A percentile compares a stretch with the other conserved stretches of the same genome.
Evolutionary conservation across 1,140 invertebrate genomes (phyloP).

Genomic region (Drosophila seguyi): DNA sequence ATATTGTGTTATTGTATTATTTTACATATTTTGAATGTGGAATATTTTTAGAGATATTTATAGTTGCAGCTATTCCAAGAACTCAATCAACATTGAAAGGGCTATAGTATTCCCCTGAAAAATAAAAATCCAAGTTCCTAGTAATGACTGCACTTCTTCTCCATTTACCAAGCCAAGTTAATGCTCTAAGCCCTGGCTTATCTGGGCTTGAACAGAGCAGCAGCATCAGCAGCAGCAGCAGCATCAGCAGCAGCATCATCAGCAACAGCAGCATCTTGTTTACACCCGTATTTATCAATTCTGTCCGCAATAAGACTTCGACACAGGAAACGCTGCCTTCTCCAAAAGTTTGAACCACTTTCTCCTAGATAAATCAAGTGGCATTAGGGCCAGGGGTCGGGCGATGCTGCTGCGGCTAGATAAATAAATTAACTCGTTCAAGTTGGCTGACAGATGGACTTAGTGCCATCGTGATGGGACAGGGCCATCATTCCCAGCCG

Average conservation of each 20-base stretch:
- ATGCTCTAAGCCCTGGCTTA: slow-evolving; percentile 23
- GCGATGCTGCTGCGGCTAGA: slow-evolving; percentile 31
- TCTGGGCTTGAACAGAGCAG: slow-evolving; percentile 14
- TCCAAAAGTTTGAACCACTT: slow-evolving; percentile 44
- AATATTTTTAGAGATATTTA: not conserved
- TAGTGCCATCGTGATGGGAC: slow-evolving; percentile 42
- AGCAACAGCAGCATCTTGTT: slow-evolving; percentile 28
- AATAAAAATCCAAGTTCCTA: not conserved
- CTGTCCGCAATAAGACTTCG: slow-evolving; percentile 27
- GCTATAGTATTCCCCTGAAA: too few species aligned
- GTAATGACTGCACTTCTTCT: slow-evolving; percentile 38
- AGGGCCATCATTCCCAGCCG: slow-evolving; percentile 2
- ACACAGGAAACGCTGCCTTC: slow-evolving; percentile 4
- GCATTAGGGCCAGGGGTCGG: slow-evolving; percentile 33
- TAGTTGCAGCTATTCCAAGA: not conserved
- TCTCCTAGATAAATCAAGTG: slow-evolving; percentile 56
- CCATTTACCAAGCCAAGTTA: slow-evolving; percentile 18
- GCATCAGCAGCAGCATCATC: not conserved
- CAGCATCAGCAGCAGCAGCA: not conserved
- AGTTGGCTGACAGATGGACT: slow-evolving; percentile 55
- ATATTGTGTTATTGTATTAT: too few species aligned
- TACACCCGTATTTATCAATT: slow-evolving; percentile 57
- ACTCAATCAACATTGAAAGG: not conserved
- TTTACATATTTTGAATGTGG: not conserved
- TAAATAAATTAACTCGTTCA: slow-evolving; percentile 68